Evolutionary conservation across 2,113 vertebrate genomes (phyloP).

Genomic region (Planiliza haematocheilus): DNA sequence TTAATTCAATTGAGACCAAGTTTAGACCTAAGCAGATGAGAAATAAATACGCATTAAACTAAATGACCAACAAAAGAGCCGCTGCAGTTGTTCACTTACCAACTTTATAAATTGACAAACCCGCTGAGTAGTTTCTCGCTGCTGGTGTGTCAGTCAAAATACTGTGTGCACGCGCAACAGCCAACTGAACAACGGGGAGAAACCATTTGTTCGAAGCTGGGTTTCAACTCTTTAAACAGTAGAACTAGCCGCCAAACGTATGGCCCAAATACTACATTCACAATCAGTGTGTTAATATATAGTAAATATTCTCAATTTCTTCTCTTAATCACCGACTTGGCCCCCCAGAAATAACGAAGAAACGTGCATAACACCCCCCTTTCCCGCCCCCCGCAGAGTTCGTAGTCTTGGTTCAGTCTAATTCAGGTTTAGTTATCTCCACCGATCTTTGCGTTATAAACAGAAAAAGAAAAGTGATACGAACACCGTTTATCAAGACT

Average conservation of each 20-base stretch:
- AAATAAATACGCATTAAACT: too few relatives aligned
- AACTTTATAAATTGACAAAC: not conserved
- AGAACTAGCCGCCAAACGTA: fast-evolving
- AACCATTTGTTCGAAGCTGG: constrained; percentile 29
- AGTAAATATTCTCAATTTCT: fast-evolving
- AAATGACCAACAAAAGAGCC: not conserved
- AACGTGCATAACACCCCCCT: not conserved
- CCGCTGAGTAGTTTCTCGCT: fast-evolving
- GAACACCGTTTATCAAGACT: too few relatives aligned
- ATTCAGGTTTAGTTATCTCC: not conserved
- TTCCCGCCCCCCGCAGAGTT: not conserved
- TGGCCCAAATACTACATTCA: fast-evolving
- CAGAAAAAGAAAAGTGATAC: too few relatives aligned
- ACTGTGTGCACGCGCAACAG: not conserved
- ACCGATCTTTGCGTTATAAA: not conserved
- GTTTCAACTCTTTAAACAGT: not conserved
- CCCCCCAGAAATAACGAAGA: not conserved
- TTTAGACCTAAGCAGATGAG: not conserved
- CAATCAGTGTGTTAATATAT: fast-evolving
- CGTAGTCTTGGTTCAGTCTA: constrained; percentile 49
- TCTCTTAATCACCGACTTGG: fast-evolving
- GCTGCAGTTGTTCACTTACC: constrained; percentile 12
- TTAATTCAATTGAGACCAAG: not conserved
- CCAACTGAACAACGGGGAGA: not conserved
- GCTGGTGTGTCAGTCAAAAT: constrained; percentile 25